Evolutionary conservation across 2,888 invertebrate genomes (phyloP).

Genomic region (Drosophila meridionalis): DNA sequence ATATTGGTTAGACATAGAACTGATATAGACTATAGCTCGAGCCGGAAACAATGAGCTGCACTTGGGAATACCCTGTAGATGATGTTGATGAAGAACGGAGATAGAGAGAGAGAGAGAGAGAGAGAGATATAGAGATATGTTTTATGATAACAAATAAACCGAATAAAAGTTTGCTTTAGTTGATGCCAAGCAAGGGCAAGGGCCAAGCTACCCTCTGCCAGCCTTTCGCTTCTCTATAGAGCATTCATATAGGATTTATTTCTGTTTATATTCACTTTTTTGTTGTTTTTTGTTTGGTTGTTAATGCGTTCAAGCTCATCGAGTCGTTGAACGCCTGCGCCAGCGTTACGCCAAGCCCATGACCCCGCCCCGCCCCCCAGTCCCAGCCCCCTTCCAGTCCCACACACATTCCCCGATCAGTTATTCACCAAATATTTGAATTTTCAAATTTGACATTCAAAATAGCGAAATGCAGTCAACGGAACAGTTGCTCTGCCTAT

Average conservation of each 20-base stretch:
- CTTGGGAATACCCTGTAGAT: constrained; percentile 10
- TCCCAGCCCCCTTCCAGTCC: too few relatives aligned
- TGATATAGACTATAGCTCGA: background rate
- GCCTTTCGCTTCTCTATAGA: background rate
- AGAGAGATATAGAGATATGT: background rate
- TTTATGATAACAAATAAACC: background rate
- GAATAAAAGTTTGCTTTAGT: background rate
- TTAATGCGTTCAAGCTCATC: constrained; percentile 38
- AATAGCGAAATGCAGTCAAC: constrained; percentile 62
- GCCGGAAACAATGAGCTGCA: background rate
- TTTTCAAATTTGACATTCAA: constrained; percentile 47
- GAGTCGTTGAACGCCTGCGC: constrained; percentile 67
- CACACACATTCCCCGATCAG: background rate
- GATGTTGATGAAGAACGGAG: too few relatives aligned
- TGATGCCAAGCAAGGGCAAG: background rate
- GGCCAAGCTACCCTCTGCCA: background rate
- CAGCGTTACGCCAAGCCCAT: constrained; percentile 32
- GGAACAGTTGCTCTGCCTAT: constrained; percentile 48
- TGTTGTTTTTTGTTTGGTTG: background rate
- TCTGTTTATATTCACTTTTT: background rate
- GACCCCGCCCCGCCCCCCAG: background rate
- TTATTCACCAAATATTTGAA: constrained; percentile 6
- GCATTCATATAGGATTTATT: background rate
- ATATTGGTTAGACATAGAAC: constrained; percentile 8
- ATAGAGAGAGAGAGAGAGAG: background rate